Evolutionary conservation across 2,113 vertebrate species (phyloP).

Genomic region (Nanorana parkeri): DNA sequence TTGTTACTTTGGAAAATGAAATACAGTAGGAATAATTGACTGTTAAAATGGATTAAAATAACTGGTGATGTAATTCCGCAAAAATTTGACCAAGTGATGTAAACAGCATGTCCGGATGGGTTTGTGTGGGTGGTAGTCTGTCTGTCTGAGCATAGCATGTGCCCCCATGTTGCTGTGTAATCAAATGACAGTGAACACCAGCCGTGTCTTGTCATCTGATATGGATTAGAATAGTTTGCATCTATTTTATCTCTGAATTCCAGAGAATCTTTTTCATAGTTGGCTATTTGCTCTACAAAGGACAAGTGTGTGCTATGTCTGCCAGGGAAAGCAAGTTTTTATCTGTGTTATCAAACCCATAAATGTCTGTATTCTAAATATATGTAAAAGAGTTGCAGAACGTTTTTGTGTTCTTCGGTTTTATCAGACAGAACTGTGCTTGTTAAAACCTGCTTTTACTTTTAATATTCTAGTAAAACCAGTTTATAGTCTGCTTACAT

Average conservation of each 20-base stretch:
- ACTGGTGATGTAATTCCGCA: conserved; percentile 9
- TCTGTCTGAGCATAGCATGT: background rate
- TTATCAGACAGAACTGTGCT: no score
- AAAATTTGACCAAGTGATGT: background rate
- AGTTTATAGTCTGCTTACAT: no score
- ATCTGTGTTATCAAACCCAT: no score
- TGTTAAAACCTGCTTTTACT: no score
- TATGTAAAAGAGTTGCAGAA: no score
- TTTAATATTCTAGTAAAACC: no score
- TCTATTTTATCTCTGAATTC: background rate
- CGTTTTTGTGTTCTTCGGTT: no score
- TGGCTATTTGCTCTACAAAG: background rate
- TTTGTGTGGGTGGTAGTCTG: background rate
- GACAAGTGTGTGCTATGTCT: no score
- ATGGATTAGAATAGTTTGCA: background rate
- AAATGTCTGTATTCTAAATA: no score
- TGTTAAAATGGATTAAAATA: background rate
- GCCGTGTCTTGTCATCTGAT: background rate
- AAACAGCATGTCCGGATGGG: background rate
- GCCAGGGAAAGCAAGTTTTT: background rate
- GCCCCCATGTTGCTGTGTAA: conserved; percentile 4
- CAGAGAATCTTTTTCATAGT: background rate
- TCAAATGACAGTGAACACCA: conserved; percentile 2
- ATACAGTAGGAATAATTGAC: background rate
- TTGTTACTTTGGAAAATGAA: no score